These are phyloP conservation scores for Oscheius sp. DNA, from an alignment of 1,140 invertebrate genomes.

Conservation along the genomic window DNA sequence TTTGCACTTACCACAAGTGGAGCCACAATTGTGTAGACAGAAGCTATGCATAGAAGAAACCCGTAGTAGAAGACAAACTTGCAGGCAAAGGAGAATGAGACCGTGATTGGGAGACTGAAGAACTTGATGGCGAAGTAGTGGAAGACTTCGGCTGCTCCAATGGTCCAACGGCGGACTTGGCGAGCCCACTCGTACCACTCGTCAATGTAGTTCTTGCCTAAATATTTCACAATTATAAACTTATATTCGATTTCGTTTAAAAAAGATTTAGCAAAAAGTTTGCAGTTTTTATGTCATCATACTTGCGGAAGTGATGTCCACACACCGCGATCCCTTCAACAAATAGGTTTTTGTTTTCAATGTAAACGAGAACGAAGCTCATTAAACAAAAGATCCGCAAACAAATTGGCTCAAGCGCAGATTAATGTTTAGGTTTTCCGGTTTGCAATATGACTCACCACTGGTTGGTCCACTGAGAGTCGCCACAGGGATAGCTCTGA, in stretches of 20 bases:
- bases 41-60: slow-evolving; percentile 45
- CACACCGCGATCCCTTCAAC: too few relatives aligned
- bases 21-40: slow-evolving; percentile 45
- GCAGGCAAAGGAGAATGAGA: slow-evolving; percentile 40
- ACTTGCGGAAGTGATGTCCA: too few relatives aligned
- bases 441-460: too few relatives aligned
- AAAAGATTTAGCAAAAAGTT: not conserved
- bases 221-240: not conserved
- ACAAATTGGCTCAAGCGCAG: too few relatives aligned
- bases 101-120: slow-evolving; percentile 32
- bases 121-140: slow-evolving; percentile 53
- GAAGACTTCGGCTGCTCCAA: slow-evolving; percentile 52
- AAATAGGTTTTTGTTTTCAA: not conserved
- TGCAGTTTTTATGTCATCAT: too few relatives aligned
- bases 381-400: too few relatives aligned
- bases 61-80: slow-evolving; percentile 51
- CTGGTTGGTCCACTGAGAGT: slow-evolving; percentile 44
- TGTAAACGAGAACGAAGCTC: too few relatives aligned
- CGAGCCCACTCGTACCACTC: slow-evolving; percentile 53
- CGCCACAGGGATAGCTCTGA: slow-evolving; percentile 42
- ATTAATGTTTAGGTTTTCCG: too few relatives aligned
- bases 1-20: slow-evolving; percentile 34
- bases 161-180: slow-evolving; percentile 50
- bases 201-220: slow-evolving; percentile 41
- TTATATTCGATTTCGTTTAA: too few relatives aligned